Percentiles rank a stretch among this genome's conserved stretches.
Conservation (phyloP, 2,888 invertebrate genomes). For the Caenorhabditis sinica region DNA sequence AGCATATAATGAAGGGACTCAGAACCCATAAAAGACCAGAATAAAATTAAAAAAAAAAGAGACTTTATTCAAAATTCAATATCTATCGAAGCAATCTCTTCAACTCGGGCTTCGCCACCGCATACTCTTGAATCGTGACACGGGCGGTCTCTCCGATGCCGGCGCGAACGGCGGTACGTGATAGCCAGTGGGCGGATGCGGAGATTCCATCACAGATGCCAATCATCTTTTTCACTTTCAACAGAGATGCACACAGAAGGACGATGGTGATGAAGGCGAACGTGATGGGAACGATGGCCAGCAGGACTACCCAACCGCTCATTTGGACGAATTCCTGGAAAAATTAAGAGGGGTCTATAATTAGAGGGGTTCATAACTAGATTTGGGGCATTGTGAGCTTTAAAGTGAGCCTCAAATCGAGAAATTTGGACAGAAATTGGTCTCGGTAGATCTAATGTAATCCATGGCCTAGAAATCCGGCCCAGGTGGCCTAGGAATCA, state of each 20-base stretch:
- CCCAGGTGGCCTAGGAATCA: too few relatives aligned
- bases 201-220: slow-evolving; percentile 58
- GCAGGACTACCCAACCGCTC: slow-evolving; percentile 45
- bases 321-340: slow-evolving; percentile 50
- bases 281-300: slow-evolving; percentile 41
- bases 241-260: slow-evolving; percentile 23
- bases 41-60: slow-evolving; percentile 1
- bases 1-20: too few relatives aligned
- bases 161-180: slow-evolving; percentile 73
- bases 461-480: too few relatives aligned
- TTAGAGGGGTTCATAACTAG: not conserved
- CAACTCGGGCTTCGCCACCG: slow-evolving; percentile 70
- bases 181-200: slow-evolving; percentile 73
- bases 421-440: too few relatives aligned
- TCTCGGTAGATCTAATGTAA: too few relatives aligned
- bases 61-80: not conserved
- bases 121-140: slow-evolving; percentile 68
- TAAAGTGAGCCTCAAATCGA: too few relatives aligned
- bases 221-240: slow-evolving; percentile 53
- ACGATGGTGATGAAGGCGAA: slow-evolving; percentile 46
- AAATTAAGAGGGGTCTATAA: not conserved
- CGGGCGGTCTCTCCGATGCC: slow-evolving; percentile 70
- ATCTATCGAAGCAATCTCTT: slow-evolving; percentile 36
- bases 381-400: not conserved
- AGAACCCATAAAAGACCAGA: slow-evolving; percentile 17